A percentile compares a stretch with the other conserved stretches of the same genome.
These are phyloP conservation scores for Gonatopus flavifemur DNA, from an alignment of 1,140 invertebrate species.

Conservation along the genomic window DNA sequence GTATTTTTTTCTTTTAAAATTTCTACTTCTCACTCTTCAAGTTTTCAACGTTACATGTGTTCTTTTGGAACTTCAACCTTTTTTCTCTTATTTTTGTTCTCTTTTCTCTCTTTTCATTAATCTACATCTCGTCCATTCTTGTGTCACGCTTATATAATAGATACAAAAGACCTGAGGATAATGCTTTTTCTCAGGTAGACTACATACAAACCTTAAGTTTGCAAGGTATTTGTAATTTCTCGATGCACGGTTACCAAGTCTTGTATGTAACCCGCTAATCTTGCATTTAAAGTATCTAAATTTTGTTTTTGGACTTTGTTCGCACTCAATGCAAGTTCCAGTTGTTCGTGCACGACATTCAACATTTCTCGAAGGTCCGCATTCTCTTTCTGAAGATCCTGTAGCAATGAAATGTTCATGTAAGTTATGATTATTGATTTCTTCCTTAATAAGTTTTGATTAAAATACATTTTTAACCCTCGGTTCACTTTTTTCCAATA, in stretches of 20 bases:
- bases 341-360: constrained; percentile 77
- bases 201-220: constrained; percentile 66
- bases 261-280: constrained; percentile 81
- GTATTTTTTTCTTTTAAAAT: no score
- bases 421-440: constrained; percentile 6
- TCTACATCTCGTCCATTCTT: constrained; percentile 33
- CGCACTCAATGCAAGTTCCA: constrained; percentile 77
- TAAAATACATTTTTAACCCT: neutral
- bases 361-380: constrained; percentile 71
- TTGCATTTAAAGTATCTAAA: constrained; percentile 79
- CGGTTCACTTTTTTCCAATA: no score
- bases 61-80: constrained; percentile 32
- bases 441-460: constrained; percentile 5
- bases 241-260: constrained; percentile 83
- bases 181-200: constrained; percentile 23
- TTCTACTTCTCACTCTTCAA: no score
- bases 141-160: constrained; percentile 36
- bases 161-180: constrained; percentile 48
- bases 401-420: constrained; percentile 23
- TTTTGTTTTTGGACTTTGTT: constrained; percentile 85
- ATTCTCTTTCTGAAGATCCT: constrained; percentile 74
- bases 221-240: constrained; percentile 77
- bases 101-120: no score
- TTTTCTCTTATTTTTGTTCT: no score
- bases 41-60: constrained; percentile 13